Evolutionary conservation across 2,888 invertebrate species (phyloP), one percentile per base, ranked within the genome.

Genomic region (Melinopterus prodromus): DNA sequence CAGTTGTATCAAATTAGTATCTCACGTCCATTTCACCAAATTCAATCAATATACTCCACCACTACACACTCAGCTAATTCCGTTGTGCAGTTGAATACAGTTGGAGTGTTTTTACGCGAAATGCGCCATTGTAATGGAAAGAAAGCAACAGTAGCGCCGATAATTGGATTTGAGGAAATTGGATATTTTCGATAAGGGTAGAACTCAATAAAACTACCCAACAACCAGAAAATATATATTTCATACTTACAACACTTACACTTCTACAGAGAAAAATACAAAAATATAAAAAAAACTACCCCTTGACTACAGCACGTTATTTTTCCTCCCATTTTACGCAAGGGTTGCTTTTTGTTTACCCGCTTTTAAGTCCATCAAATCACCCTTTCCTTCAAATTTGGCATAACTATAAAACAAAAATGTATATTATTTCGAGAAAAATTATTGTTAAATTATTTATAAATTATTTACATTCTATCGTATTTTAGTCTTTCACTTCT

Each of bases 401-500:
- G 82, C 79, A 80, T 92, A 92, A 84, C 87, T 90, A 78, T 85
- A 86, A 83, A 89, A 86, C n/a, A 16, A 9, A 89, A 26, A 3
- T 1, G 3, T 26, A 26, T 26, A 16, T 37, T 15, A 26, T 4
- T 53, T 53, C 0, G 5, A 15, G 26, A 15, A 4, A n/a, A 72
- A 14, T 72, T 72, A 36, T 16, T 72, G n/a, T n/a, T 0, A 53
- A 9, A 53, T 2, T 53, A 53, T 9, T 53, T 53, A 37, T 36
- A 71, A 82, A 76, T 86, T 74, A 92, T 94, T 93, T 89, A 97
- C 96, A 96, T 95, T 87, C 90, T 91, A 83, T 94, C 92, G 87
- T 95, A 97, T 89, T 94, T 95, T 15, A 89, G 83, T 82, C 93
- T 91, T 86, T 97, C 97, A 37, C 92, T 89, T 15, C 86, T 87